These are phyloP conservation scores for Drosophila setosimentum DNA, from an alignment of 2,888 invertebrate genomes.

Conservation along the genomic window DNA sequence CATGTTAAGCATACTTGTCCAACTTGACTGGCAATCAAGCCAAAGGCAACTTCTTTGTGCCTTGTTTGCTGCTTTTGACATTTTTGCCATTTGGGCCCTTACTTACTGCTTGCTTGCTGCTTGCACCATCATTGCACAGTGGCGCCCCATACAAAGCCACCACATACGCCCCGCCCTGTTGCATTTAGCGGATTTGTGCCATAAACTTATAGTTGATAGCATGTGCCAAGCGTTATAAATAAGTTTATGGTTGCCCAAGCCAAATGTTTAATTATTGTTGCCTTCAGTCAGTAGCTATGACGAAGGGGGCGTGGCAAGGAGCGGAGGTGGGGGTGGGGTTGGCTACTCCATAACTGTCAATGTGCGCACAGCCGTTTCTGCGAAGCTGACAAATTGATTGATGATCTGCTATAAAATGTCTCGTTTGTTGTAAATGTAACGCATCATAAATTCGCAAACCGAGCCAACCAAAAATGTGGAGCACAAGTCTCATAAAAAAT, in stretches of 20 bases:
- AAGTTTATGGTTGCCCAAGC: slow-evolving; percentile 59
- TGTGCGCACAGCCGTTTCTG: slow-evolving; percentile 53
- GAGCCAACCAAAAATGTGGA: slow-evolving; percentile 42
- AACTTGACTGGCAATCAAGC: slow-evolving; percentile 38
- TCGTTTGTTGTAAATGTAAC: slow-evolving; percentile 83
- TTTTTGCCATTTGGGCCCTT: slow-evolving; percentile 35
- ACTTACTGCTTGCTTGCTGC: neutral
- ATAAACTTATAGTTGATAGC: slow-evolving; percentile 73
- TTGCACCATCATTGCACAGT: neutral
- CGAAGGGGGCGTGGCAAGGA: slow-evolving; percentile 26
- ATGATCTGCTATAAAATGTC: slow-evolving; percentile 84
- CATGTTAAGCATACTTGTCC: neutral
- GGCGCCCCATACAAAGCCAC: slow-evolving; percentile 6
- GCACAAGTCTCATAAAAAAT: slow-evolving; percentile 32
- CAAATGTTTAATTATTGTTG: slow-evolving; percentile 71
- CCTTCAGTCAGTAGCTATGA: slow-evolving; percentile 10
- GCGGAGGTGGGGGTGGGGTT: neutral
- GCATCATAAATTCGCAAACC: slow-evolving; percentile 82
- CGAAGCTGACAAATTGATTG: slow-evolving; percentile 83
- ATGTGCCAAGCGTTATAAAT: slow-evolving; percentile 66
- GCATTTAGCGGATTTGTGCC: slow-evolving; percentile 68
- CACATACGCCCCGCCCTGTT: slow-evolving; percentile 6
- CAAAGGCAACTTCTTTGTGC: slow-evolving; percentile 43
- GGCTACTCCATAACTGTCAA: slow-evolving; percentile 62
- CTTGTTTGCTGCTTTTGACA: slow-evolving; percentile 59